A percentile compares a stretch with the other conserved stretches of the same genome.
Evolutionary conservation across 2,797 vertebrate species (phyloP).

Genomic region (Miichthys miiuy): DNA sequence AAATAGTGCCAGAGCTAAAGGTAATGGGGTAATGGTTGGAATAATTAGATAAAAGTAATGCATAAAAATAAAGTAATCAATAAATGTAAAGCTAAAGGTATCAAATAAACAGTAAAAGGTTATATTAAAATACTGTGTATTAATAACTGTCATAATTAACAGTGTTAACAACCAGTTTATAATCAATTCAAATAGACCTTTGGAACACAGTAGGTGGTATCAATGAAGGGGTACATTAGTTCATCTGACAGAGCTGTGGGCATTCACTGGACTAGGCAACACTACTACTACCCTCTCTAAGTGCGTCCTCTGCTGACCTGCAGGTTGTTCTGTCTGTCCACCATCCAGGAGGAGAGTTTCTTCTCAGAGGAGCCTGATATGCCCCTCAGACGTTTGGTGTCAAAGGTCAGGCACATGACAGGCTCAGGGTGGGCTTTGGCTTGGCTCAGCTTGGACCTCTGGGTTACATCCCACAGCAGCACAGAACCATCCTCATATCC

Average conservation of each 20-base stretch:
- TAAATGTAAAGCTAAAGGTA: not conserved
- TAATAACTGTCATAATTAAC: not conserved
- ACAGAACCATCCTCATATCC: constrained; percentile 97
- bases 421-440: constrained; percentile 90
- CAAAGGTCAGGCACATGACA: constrained; percentile 96
- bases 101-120: not conserved
- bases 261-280: not conserved
- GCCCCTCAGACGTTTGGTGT: constrained; percentile 87
- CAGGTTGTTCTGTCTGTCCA: constrained; percentile 90
- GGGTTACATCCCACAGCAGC: constrained; percentile 92
- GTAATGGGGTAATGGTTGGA: not conserved
- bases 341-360: constrained; percentile 89
- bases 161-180: not conserved
- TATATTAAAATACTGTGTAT: no score
- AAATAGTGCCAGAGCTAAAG: not conserved
- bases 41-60: not conserved
- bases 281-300: not conserved
- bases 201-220: not conserved
- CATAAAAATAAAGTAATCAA: not conserved
- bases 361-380: constrained; percentile 94
- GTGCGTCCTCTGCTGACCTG: constrained; percentile 88
- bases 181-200: not conserved
- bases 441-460: constrained; percentile 85
- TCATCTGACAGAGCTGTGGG: not conserved
- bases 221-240: not conserved